Evolutionary conservation across 1,140 invertebrate species (phyloP), one percentile per base, ranked within the genome.

Genomic region (Drosophila sp.): DNA sequence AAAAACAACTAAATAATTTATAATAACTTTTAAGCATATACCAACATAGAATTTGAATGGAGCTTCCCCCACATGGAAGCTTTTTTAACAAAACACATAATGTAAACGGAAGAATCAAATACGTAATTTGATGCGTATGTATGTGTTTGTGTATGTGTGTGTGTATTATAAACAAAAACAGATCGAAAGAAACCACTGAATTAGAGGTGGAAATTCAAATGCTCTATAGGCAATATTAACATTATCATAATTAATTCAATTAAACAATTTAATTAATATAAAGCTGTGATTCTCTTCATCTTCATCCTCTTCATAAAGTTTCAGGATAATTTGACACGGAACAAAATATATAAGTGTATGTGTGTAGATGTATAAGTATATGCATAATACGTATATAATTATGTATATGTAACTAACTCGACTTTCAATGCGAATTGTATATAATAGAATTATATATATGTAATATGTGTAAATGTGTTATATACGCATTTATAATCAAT

Each of bases 191-290:
- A 83, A 79, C 69, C 66, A 70, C 62, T 53, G 43, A 59, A 62
- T 56, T 67, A 54, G 45, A 72, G 63, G 32, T 45, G 25, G 40
- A 46, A 73, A 69, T 34, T 18, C 32, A 69, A 73, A 73, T 69
- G 46, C 27, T 59, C 32, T 45, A 70, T 62, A 40, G 14, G 77
- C 58, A 73, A 62, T 69, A 78, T 73, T 69, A 77, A 79, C 75
- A 83, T 72, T 62, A 71, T 43, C 54, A 70, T 50, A 69, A 78
- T 70, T 32, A 57, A 54, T 82, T 59, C 50, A 80, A 38, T 84
- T 87, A 89, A 89, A 83, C 75, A 87, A 80, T 80, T 83, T 84
- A 73, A 76, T 75, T 62, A 80, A 78, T 83, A 87, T 87, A 87
- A 87, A 87, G 83, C 83, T 87, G 79, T 80, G 63, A 64, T 48